Evolutionary conservation across 1,140 invertebrate genomes (phyloP).

Genomic region (Apis cerana): DNA sequence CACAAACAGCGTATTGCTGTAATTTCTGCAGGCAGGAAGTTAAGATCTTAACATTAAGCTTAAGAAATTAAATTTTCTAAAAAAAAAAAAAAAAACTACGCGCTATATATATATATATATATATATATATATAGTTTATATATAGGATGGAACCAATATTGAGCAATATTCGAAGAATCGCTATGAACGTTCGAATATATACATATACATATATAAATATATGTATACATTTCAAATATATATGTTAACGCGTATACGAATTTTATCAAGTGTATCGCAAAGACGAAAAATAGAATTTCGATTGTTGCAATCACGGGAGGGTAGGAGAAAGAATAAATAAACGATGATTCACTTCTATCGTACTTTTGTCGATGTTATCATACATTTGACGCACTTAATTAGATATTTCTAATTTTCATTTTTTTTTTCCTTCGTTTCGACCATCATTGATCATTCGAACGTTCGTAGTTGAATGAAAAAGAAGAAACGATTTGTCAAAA

Average conservation of each 20-base stretch:
- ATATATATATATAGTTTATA: neutral
- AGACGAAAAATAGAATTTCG: too few species aligned
- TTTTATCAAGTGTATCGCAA: too few species aligned
- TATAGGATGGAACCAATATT: slow-evolving; percentile 11
- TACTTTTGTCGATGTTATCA: too few species aligned
- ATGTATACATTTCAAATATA: too few species aligned
- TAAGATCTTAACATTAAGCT: slow-evolving; percentile 59
- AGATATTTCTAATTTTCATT: neutral
- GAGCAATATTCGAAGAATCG: neutral
- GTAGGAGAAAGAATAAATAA: too few species aligned
- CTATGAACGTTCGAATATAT: slow-evolving; percentile 22
- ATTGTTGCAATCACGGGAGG: too few species aligned
- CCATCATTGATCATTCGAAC: neutral
- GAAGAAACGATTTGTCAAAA: neutral
- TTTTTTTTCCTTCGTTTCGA: neutral
- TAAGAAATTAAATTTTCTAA: slow-evolving; percentile 68
- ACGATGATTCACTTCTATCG: too few species aligned
- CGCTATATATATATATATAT: too few species aligned
- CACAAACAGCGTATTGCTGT: slow-evolving; percentile 3
- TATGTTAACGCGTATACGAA: too few species aligned
- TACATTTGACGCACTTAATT: too few species aligned
- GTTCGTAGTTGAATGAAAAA: neutral
- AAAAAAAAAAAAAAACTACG: neutral
- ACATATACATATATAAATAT: slow-evolving; percentile 8
- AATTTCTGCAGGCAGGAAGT: slow-evolving; percentile 70